Base-by-base conservation (phyloP, 2,797 vertebrate species). In the Neosilurus mollespiculum region DNA sequence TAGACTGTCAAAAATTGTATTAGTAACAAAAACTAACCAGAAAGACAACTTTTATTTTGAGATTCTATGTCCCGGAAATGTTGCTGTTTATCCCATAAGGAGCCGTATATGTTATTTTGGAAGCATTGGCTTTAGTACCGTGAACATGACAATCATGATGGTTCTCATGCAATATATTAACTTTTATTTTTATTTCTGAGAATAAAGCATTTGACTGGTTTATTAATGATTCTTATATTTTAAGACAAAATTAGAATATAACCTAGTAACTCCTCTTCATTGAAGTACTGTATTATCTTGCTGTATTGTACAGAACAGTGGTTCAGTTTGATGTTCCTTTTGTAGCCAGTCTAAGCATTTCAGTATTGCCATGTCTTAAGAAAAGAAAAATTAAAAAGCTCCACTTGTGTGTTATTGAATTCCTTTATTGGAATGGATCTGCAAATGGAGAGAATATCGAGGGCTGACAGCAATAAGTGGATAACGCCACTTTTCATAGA, bases 151-250 rank as follows among this genome's bases (percentile, higher is more conserved):
- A 82, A 86, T 83, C 81, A 87, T 87, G 34, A 80, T 90, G 90
- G 88, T 92, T 88, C 90, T 91, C 90, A 91, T 94, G 91, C 91
- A 93, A 93, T 91, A 87, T 76, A 26, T 91, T 72, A 51, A 84
- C 11, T 0, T 89, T 86, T 81, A 81, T 91, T 26, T 87, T 87
- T 34, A 81, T 80, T 82, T 83, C 37, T 85, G 56, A 67, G 24
- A 76, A 82, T 51, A 82, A 88, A 88, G 87, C 58, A 53, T 82
- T 77, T 80, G n/a, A 54, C 82, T 70, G 87, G 86, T 83, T 90
- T 76, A 86, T 78, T 75, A 77, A 69, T 89, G 82, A 82, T 80
- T 81, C 83, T 88, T 90, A 88, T 92, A 94, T 91, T 94, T 94
- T 65, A 81, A 88, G 91, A 93, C 88, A 43, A 83, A 88, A 90